Evolutionary conservation across 2,797 vertebrate species (phyloP).

Genomic region (Sylvia borin): DNA sequence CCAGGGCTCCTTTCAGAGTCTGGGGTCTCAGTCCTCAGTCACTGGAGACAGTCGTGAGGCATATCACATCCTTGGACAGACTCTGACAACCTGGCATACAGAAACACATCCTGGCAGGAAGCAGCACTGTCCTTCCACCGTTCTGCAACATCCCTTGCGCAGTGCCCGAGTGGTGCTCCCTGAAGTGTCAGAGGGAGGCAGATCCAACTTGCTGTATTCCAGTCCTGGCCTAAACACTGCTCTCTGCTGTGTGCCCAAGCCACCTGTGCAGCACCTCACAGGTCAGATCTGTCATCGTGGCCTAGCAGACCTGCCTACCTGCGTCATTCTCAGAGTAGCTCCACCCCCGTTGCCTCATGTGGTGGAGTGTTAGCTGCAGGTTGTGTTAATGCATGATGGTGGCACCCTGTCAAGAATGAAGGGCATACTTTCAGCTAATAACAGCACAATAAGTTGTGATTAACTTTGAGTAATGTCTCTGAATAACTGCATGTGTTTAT

Average conservation of each 20-base stretch:
- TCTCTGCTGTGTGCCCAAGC: neutral
- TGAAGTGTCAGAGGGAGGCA: neutral
- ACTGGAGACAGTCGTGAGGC: too few species aligned
- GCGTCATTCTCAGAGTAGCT: rapidly evolving
- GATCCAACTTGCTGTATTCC: neutral
- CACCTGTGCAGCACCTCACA: rapidly evolving
- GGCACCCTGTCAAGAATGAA: neutral
- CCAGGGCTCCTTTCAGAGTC: too few species aligned
- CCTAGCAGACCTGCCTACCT: neutral
- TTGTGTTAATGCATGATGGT: neutral
- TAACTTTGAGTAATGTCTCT: neutral
- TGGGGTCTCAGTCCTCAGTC: too few species aligned
- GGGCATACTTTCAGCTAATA: neutral
- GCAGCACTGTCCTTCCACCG: rapidly evolving
- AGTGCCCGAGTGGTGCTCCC: rapidly evolving
- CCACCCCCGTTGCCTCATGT: rapidly evolving
- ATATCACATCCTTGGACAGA: too few species aligned
- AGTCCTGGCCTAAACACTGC: neutral
- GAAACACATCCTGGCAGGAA: neutral
- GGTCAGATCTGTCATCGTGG: rapidly evolving
- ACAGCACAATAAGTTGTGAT: neutral
- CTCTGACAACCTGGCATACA: too few species aligned
- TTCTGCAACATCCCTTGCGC: rapidly evolving
- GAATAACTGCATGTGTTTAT: neutral
- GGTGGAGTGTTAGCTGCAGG: neutral